Evolutionary conservation across 2,797 vertebrate species (phyloP).

Genomic region (Buceros bicornis): DNA sequence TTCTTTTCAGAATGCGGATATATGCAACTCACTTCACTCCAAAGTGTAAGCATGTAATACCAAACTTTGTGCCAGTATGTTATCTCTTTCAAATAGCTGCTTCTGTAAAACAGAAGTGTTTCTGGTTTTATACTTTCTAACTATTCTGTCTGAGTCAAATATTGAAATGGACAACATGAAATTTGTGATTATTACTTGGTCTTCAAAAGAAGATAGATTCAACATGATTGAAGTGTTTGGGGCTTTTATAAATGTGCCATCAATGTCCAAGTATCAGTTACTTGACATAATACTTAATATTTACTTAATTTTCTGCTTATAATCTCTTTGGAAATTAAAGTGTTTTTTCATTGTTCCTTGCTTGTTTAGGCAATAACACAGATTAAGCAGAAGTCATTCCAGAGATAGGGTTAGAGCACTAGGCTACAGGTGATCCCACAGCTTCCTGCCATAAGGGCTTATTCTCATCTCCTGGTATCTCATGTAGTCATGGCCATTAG

Average conservation of each 20-base stretch:
- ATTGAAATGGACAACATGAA: not conserved
- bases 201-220: not conserved
- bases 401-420: not conserved
- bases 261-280: not conserved
- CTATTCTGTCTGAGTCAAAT: not conserved
- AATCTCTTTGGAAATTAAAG: not conserved
- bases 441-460: not conserved
- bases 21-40: not conserved
- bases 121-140: not conserved
- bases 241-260: not conserved
- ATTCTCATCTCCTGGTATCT: not conserved
- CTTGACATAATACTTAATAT: not conserved
- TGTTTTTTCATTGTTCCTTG: not conserved
- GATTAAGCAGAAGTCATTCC: not conserved
- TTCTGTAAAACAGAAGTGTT: conserved; percentile 8
- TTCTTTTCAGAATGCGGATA: not conserved
- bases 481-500: not conserved
- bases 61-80: not conserved
- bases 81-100: not conserved
- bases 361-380: conserved; percentile 7
- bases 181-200: not conserved
- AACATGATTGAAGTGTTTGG: not conserved
- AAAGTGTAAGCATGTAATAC: not conserved
- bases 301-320: not conserved
- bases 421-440: not conserved